These are phyloP conservation scores for Hypotaenidia philippensis DNA, from an alignment of 2,797 vertebrate species.

Conservation along the genomic window DNA sequence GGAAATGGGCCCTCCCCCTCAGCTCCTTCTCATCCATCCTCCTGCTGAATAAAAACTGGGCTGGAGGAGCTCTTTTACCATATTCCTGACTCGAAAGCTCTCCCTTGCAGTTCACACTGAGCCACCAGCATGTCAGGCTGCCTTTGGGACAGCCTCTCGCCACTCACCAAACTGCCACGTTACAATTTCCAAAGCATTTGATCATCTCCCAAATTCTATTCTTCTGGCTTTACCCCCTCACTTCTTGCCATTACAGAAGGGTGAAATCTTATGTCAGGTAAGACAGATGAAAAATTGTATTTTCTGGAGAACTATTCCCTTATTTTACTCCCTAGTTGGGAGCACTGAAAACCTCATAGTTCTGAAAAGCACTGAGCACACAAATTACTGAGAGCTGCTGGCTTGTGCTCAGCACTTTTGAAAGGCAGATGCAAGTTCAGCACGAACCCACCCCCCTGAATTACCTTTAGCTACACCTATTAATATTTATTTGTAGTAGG, in stretches of 20 bases:
- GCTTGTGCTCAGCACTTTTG: neutral
- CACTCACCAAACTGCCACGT: neutral
- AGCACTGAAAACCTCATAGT: neutral
- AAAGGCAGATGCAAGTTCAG: neutral
- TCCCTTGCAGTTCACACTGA: neutral
- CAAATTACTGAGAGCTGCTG: neutral
- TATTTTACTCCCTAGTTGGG: accelerated
- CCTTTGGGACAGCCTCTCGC: neutral
- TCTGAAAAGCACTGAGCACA: neutral
- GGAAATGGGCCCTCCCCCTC: neutral
- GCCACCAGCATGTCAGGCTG: neutral
- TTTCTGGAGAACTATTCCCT: neutral
- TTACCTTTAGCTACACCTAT: neutral
- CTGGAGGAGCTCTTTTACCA: neutral
- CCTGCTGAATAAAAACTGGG: neutral
- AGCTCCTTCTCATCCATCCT: neutral
- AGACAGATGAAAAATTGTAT: neutral
- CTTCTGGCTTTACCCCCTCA: neutral
- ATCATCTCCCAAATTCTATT: neutral
- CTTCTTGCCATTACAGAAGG: neutral
- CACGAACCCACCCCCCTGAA: neutral
- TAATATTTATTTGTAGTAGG: neutral
- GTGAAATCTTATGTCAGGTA: neutral
- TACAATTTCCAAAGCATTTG: neutral
- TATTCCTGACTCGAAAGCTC: neutral